Evolutionary conservation across 1,140 invertebrate species (phyloP), one percentile per base, ranked within the genome.

Genomic region (Drosophila varians): DNA sequence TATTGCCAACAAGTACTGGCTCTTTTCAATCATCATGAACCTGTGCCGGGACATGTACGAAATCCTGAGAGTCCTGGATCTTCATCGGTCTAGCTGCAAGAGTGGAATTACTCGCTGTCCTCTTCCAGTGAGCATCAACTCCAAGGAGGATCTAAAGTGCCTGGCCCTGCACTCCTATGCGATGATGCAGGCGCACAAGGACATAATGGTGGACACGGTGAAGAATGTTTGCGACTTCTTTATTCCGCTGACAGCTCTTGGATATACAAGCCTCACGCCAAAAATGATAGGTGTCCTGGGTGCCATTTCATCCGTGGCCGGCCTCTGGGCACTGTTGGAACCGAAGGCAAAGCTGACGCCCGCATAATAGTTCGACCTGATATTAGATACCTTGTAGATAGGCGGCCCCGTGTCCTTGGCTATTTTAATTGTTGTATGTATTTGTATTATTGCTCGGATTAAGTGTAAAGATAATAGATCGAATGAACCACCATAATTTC

Each of bases 211-310:
- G 45, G 96, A 98, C 91, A 95, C 95, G 2, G 68, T 96, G 3
- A 97, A 97, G 89, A 97, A 98, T 93, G 90, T 93, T n/a, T 96
- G 95, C 92, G 97, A 98, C 91, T 82, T 97, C 26, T 95, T 96
- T 54, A 95, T 98, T 82, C 96, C 96, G 1, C 91, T 97, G 42
- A 95, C 95, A 52, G 94, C 94, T 43, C 91, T 97, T 57, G 96
- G 96, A 0, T 94, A 95, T 86, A 93, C 95, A 0, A 95, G 95
- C 72, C 90, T 97, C 1, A 96, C 94, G 71, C 95, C 96, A 5
- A 94, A 95, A 57, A 93, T 93, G 42, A 92, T 97, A 66, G 96
- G 97, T 19, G 60, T 95, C 4, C 83, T 96, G n/a, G 97, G 96
- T 11, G 92, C 95, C 9, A 83, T 97, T 49, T 97, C 96, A 16